These are phyloP conservation scores for Eilema griseolum DNA, from an alignment of 2,888 invertebrate genomes.

Conservation along the genomic window DNA sequence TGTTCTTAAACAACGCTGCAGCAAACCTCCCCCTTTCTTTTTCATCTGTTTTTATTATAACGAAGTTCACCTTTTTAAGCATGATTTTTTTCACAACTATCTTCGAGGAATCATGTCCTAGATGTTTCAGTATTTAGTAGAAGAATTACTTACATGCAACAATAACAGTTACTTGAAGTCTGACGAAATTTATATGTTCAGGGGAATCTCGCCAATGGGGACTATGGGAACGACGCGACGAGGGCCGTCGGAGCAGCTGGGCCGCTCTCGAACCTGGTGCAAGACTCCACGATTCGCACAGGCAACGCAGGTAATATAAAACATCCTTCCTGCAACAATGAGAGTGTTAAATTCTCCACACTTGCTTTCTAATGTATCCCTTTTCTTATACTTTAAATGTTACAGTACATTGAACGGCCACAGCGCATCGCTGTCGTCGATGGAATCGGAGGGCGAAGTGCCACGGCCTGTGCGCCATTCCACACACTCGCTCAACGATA, in stretches of 20 bases:
- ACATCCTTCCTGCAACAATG: neutral
- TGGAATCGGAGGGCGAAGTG: constrained; percentile 95
- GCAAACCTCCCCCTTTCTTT: no score
- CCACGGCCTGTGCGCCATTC: constrained; percentile 87
- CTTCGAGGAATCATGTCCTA: no score
- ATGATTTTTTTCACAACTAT: no score
- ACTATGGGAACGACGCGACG: constrained; percentile 84
- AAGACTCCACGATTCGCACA: constrained; percentile 65
- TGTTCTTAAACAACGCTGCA: no score
- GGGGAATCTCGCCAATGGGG: constrained; percentile 84
- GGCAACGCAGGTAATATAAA: constrained; percentile 66
- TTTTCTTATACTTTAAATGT: constrained; percentile 10
- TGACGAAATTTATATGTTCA: constrained; percentile 38
- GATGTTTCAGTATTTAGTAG: no score
- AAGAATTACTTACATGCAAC: no score
- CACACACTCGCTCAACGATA: constrained; percentile 95
- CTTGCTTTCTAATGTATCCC: no score
- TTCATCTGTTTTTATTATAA: no score
- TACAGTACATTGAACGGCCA: constrained; percentile 79
- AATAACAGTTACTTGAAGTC: no score
- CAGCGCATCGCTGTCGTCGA: constrained; percentile 85
- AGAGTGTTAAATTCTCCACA: no score
- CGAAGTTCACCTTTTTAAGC: no score
- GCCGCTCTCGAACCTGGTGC: constrained; percentile 91
- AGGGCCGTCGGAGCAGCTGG: constrained; percentile 93